Percentiles rank a stretch among this genome's conserved stretches.
phyloP scores from a whole-genome alignment of 2,113 vertebrate species.

The Plecturocebus donacophilus region DNA sequence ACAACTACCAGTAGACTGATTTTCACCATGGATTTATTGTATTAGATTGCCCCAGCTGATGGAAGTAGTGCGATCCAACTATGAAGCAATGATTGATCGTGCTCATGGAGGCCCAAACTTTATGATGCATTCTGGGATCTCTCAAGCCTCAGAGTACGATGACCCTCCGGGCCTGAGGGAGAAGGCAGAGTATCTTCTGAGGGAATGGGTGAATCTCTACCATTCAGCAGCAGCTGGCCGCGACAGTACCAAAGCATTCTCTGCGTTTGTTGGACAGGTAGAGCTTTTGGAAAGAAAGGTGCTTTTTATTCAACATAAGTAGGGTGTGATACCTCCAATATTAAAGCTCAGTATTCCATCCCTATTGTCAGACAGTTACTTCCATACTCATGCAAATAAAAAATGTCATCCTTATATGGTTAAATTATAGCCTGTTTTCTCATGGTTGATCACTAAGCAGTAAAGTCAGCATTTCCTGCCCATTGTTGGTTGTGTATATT shows the following conservation, averaged over 20 bases:
- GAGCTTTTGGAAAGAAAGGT: constrained; percentile 92
- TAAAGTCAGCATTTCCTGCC: background rate
- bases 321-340: constrained; percentile 83
- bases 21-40: constrained; percentile 74
- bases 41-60: constrained; percentile 96
- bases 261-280: constrained; percentile 99
- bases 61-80: constrained; percentile 99
- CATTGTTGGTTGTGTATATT: background rate
- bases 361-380: constrained; percentile 61
- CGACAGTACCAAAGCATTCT: constrained; percentile 99
- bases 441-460: constrained; percentile 6
- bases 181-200: constrained; percentile 98
- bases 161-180: constrained; percentile 98
- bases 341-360: constrained; percentile 80
- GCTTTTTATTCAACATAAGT: constrained; percentile 89
- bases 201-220: constrained; percentile 99
- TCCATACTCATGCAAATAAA: constrained; percentile 70
- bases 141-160: constrained; percentile 98
- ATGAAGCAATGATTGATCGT: constrained; percentile 99
- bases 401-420: background rate
- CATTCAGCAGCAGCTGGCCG: constrained; percentile 98
- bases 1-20: constrained; percentile 77
- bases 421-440: constrained; percentile 34
- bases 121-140: constrained; percentile 99
- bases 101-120: constrained; percentile 98